These are phyloP conservation scores for Irena cyanogastra DNA, from an alignment of 2,113 vertebrate genomes.

Conservation along the genomic window DNA sequence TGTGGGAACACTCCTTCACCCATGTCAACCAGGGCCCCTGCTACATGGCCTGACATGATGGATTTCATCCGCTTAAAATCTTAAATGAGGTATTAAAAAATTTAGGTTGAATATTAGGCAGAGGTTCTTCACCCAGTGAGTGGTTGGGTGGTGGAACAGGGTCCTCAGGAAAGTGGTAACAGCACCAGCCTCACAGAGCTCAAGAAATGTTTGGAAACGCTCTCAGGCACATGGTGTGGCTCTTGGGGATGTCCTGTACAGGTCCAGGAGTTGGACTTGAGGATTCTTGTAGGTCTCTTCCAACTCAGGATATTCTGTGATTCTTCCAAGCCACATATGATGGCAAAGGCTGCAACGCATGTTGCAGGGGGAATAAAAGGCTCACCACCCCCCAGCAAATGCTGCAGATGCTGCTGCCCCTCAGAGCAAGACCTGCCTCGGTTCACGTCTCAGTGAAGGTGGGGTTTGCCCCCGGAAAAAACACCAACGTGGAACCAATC, in stretches of 20 bases:
- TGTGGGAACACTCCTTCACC: not conserved
- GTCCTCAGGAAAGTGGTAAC: too few relatives aligned
- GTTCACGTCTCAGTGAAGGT: not conserved
- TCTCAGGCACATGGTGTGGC: accelerated
- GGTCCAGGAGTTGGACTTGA: not conserved
- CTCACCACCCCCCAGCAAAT: not conserved
- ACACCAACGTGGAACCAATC: not conserved
- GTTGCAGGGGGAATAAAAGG: not conserved
- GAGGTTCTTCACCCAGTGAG: not conserved
- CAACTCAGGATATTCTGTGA: not conserved
- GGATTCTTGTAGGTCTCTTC: not conserved
- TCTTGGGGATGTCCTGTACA: not conserved
- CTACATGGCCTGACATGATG: too few relatives aligned
- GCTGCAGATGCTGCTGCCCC: not conserved
- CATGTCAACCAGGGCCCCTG: not conserved
- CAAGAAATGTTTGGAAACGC: not conserved
- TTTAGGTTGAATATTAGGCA: not conserved
- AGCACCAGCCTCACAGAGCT: not conserved
- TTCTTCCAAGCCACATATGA: not conserved
- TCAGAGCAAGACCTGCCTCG: not conserved
- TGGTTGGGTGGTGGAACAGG: too few relatives aligned
- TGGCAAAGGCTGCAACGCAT: accelerated
- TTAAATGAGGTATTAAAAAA: not conserved
- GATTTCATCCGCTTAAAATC: not conserved
- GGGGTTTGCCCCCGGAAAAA: slow-evolving; percentile 15